phyloP scores from a whole-genome alignment of 2,113 vertebrate genomes.

The Gadus macrocephalus region DNA sequence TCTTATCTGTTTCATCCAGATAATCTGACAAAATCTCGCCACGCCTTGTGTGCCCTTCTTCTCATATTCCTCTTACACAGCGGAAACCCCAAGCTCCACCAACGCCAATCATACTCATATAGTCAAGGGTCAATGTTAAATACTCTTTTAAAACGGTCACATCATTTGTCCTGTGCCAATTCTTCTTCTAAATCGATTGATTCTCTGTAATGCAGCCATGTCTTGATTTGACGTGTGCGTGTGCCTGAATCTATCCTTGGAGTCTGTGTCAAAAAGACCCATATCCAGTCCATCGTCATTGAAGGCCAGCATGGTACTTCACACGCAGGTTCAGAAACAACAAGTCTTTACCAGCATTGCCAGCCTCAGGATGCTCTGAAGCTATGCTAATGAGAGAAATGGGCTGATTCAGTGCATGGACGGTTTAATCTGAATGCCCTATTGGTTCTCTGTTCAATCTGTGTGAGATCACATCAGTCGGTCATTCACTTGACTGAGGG shows the following conservation, averaged over 20 bases:
- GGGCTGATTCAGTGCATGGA: no score
- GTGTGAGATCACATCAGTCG: no score
- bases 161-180: neutral
- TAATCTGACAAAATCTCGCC: conserved; percentile 45
- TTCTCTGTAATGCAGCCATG: neutral
- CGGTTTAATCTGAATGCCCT: no score
- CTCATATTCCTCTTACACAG: conserved; percentile 29
- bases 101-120: conserved; percentile 22
- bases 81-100: conserved; percentile 6
- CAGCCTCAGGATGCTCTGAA: no score
- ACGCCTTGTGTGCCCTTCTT: conserved; percentile 31
- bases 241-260: neutral
- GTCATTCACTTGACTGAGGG: no score
- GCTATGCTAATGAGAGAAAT: no score
- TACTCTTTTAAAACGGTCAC: conserved; percentile 18
- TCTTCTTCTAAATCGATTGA: neutral
- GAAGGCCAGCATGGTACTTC: no score
- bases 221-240: neutral
- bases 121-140: conserved; percentile 14
- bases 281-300: no score
- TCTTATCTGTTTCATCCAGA: conserved; percentile 34
- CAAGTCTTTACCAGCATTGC: no score
- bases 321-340: no score
- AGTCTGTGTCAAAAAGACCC: no score
- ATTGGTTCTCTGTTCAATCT: no score